Base-by-base conservation (phyloP, 2,797 vertebrate genomes). In the Acipenser oxyrinchus region DNA sequence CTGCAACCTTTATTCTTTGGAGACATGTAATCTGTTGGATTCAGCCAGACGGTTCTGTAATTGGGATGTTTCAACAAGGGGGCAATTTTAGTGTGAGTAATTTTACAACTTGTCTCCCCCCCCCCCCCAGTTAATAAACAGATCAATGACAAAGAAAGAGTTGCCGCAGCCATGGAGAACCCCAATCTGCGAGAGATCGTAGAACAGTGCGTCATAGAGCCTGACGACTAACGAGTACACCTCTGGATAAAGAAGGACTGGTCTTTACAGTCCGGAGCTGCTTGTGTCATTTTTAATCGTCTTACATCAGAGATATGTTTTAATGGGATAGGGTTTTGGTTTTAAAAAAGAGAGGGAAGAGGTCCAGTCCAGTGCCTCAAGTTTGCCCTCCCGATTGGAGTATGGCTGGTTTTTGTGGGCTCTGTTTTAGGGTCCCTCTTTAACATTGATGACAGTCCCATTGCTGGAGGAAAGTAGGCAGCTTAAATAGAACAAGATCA, bases 111-210 rank as follows among this genome's bases (percentile, higher is more conserved):
- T 60, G 48, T n/a, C 49, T 6, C 37, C 23, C 48, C 23, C 10
- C 62, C 67, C 23, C 55, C 23, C 82, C 60, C 86, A 99, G 96
- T 98, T 72, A 99, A 99, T 82, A 99, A 98, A 73, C 96, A 99
- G 86, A 99, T 99, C 84, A 99, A 99, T 0, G 96, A 99, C 77
- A 98, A 99, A 72, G 96, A 99, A 77, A 86, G 96, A 13, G 95
- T 99, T 48, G 95, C 95, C 0, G 96, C 96, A 0, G 96, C 96
- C 0, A 98, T 99, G 96, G 96, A 98, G 78, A 99, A 98, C 75
- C 95, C 96, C 0, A 92, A 88, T 80, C 80, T 99, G 71, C 82
- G 94, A 51, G 95, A 97, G 65, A 97, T 99, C 0, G 95, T 99
- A 82, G 96, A 99, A 75, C 94, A 97, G 83, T 99, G 96, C 0